Conservation (phyloP, 2,888 invertebrate species). For the Syrphus vitripennis region DNA sequence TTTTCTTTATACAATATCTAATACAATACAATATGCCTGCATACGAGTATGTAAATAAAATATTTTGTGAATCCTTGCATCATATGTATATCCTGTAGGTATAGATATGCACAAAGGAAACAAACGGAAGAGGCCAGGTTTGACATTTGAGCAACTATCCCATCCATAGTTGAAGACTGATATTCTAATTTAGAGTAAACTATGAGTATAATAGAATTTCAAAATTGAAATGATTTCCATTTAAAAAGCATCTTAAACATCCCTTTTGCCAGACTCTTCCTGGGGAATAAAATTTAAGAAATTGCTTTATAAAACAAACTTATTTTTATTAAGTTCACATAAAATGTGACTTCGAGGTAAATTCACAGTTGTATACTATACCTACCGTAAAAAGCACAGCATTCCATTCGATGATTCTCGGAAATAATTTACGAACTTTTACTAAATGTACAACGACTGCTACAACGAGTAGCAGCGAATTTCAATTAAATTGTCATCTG, state of each 20-base stretch:
- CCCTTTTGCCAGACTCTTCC: neutral
- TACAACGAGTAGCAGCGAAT: conserved; percentile 47
- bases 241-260: neutral
- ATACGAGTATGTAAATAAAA: neutral
- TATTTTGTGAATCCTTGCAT: neutral
- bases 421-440: conserved; percentile 8
- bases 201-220: neutral
- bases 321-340: neutral
- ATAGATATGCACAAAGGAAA: neutral
- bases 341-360: neutral
- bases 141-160: neutral
- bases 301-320: neutral
- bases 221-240: neutral
- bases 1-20: neutral
- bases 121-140: neutral
- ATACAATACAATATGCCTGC: too few species aligned
- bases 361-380: neutral
- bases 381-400: neutral
- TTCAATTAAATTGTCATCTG: conserved; percentile 71
- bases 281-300: neutral
- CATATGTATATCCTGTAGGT: neutral
- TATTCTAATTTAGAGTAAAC: neutral
- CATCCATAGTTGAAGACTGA: neutral
- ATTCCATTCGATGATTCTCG: conserved; percentile 1
- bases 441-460: conserved; percentile 43